Base-by-base conservation (phyloP, 1,140 invertebrate genomes). In the Lepidurus apus region DNA sequence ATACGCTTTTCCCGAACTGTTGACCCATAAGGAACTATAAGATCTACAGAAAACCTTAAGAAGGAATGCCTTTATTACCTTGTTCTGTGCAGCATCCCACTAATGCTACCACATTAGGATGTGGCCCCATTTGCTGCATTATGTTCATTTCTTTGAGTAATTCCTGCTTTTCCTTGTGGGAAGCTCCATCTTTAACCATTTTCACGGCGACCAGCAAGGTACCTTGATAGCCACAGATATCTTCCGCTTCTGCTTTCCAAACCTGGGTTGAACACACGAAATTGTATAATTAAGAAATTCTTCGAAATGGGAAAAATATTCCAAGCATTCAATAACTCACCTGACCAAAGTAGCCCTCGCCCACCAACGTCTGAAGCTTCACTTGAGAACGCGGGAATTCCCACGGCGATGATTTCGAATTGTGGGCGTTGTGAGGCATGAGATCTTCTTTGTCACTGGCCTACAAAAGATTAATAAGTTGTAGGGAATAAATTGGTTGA, bases 71-170 rank as follows among this genome's bases (percentile, higher is more conserved):
- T 65, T 65, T 65, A 9, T 9, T 83, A 93, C 92, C 92, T 88
- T 91, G 90, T 83, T 93, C 91, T 10, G 93, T 93, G 82, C 93
- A 95, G 83, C 93, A 94, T 74, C 92, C 93, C 1, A 95, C 87
- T 73, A 95, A 87, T 0, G 92, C 93, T 17, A 95, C 93, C 80
- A 95, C 93, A 85, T 95, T 95, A 7, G 92, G 91, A 87, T 95
- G 93, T 10, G 90, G 91, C 47, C 93, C 93, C 65, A 95, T 87
- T 82, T 93, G 91, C 84, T 94, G 91, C 93, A 95, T 94, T 77
- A 95, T 92, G 81, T 89, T 90, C 77, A 94, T 88, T 82, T 94
- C 92, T 21, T 90, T 88, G 42, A 93, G 86, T 43, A 94, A 86
- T 82, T 94, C 93, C 80, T 93, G 91, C 82, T 93, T 92, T 81